Percentiles rank a stretch among this genome's conserved stretches.
Conservation (phyloP, 2,113 vertebrate species). For the Acinonyx jubatus region DNA sequence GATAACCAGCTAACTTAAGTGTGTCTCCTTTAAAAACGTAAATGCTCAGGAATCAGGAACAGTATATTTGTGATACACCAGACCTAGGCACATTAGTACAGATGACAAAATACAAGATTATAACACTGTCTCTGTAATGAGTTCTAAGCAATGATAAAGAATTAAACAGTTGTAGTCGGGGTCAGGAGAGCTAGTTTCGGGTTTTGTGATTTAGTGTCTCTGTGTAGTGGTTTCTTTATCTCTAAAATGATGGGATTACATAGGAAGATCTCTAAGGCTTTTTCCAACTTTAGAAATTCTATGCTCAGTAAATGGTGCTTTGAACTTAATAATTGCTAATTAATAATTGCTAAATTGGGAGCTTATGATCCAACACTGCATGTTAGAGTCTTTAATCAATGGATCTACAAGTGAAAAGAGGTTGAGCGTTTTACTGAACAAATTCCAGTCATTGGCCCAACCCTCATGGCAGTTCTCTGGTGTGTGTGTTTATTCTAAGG, state of each 20-base stretch:
- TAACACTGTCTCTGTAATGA: neutral
- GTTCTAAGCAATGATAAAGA: neutral
- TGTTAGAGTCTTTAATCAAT: neutral
- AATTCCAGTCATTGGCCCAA: neutral
- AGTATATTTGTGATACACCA: neutral
- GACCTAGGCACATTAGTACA: neutral
- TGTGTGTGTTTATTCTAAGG: neutral
- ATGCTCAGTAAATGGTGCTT: neutral
- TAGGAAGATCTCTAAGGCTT: neutral
- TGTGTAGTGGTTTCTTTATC: neutral
- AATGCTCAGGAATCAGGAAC: neutral
- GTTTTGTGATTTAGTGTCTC: neutral
- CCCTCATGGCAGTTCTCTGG: neutral
- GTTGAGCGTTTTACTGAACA: neutral
- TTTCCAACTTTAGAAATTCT: neutral
- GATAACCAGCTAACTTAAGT: neutral
- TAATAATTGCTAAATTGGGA: neutral
- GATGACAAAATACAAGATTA: neutral
- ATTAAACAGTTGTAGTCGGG: neutral
- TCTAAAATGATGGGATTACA: neutral
- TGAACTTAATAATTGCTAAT: neutral
- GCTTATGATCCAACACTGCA: neutral
- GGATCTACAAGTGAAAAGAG: neutral
- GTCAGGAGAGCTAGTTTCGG: neutral
- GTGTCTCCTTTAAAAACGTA: conserved; percentile 22